Evolutionary conservation across 1,140 invertebrate genomes (phyloP), one percentile per base, ranked within the genome.

Genomic region (Diplogasteroides magnus): DNA sequence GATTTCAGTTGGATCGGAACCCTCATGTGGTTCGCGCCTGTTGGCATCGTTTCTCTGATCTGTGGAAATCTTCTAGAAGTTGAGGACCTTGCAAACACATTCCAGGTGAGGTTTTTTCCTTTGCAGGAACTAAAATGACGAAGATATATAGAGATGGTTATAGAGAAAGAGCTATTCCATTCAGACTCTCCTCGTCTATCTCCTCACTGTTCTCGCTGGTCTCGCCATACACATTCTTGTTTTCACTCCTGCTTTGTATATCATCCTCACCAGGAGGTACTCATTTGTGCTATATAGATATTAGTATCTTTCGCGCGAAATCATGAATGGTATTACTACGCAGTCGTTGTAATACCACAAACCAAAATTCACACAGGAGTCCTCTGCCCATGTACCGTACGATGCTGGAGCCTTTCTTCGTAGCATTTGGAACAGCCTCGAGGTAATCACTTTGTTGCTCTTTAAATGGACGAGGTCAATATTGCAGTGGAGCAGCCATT

Each of bases 401-500:
- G 70, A 87, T 93, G 67, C 87, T 90, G 67, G 90, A 91, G 81
- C 89, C 91, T 63, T 91, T 90, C 83, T 86, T 95, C 48, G 94
- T 93, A 66, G 91, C 90, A 60, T 91, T 94, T 83, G 92, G 92
- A 69, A 92, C 92, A 69, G 91, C 92, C 78, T 94, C 92, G 23
- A 75, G 78, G 72, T 78, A 61, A 26, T n/a, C 15, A 31, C n/a
- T n/a, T n/a, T n/a, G n/a, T n/a, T n/a, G n/a, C n/a, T n/a, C n/a
- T n/a, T n/a, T n/a, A n/a, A n/a, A n/a, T n/a, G n/a, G 25, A 63
- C 63, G 15, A 25, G 28, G 19, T 37, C n/a, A 28, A 31, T 31
- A 59, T 59, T 37, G 31, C 61, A 71, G 69, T 37, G 91, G 93
- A 76, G 94, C 93, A 55, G 92, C 94, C 37, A 86, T 97, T 60